Base-by-base conservation (phyloP, 1,140 invertebrate species). In the Helicoverpa armigera region DNA sequence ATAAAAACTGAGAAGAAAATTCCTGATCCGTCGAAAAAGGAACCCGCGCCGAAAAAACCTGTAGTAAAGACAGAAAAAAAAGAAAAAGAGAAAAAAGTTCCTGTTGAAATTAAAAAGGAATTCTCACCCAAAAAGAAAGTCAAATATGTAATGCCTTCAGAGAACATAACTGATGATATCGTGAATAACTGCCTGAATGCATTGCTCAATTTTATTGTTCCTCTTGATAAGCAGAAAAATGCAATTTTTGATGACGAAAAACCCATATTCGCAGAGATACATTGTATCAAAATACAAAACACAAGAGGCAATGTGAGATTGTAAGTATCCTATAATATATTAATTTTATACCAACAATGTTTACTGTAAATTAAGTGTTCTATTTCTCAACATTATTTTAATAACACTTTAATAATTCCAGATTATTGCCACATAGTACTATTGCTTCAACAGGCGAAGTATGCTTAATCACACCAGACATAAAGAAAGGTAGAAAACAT, bases 391-490 rank as follows among this genome's bases (percentile, higher is more conserved):
- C 14, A 58, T 58, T 35, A 35, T 31, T n/a, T 12, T 4, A 14
- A 43, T 43, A 31, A 63, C 63, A 35, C 14, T 29, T 61, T 48
- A 18, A 18, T 14, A 51, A 56, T 90, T 92, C 18, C 80, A 94
- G 93, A 89, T 73, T 90, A 7, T 65, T 94, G 61, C 93, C 93
- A 51, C 87, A 94, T 69, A 90, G 89, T 82, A 94, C 93, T 53
- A 82, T 87, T 65, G 85, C 90, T 60, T 89, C 91, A 60, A 89
- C 88, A 61, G 89, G 96, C 77, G 96, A 96, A 82, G 87, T 96
- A 16, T 96, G 96, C 82, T 88, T 96, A 18, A 94, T 96, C 50
- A 95, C 95, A 70, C 91, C 95, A 50, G 96, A 96, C 87, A 83
- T 96, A 54, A 94, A 95, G 79, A 95, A 95, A 82, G 94, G 95